Evolutionary conservation across 2,113 vertebrate genomes (phyloP).

Genomic region (Psilopogon haemacephalus): DNA sequence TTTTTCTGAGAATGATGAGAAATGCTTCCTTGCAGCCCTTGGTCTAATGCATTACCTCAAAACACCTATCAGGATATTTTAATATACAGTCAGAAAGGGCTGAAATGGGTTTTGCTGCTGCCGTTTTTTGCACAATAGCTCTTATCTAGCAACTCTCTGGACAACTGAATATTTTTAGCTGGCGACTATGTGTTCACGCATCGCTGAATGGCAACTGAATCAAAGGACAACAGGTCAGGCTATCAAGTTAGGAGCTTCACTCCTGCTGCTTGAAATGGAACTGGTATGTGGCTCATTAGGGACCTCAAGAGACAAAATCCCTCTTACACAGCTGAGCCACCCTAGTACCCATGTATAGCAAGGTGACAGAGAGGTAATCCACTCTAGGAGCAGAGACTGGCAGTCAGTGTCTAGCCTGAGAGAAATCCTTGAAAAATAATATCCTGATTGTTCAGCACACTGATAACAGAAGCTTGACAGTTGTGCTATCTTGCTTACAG

Average conservation of each 20-base stretch:
- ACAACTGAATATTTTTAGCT: not conserved
- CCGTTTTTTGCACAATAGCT: not conserved
- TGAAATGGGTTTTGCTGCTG: not conserved
- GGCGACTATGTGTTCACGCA: not conserved
- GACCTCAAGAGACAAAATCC: not conserved
- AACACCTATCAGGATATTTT: not conserved
- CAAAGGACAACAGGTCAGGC: not conserved
- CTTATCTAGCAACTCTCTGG: not conserved
- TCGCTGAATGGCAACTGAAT: not conserved
- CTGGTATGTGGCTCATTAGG: not conserved
- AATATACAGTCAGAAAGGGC: not conserved
- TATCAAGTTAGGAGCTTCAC: not conserved
- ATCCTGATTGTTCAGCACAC: not conserved
- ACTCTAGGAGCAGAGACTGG: accelerated
- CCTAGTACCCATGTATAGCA: accelerated
- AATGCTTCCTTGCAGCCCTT: not conserved
- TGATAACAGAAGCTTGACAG: not conserved
- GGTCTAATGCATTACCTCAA: not conserved
- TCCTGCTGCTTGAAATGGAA: not conserved
- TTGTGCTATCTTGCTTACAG: not conserved
- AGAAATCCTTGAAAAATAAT: not conserved
- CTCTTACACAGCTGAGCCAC: not conserved
- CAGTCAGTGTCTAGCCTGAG: not conserved
- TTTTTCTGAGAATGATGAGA: not conserved
- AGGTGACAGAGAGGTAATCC: not conserved